Evolutionary conservation across 2,888 invertebrate species (phyloP).

Genomic region (Microctonus brassicae): DNA sequence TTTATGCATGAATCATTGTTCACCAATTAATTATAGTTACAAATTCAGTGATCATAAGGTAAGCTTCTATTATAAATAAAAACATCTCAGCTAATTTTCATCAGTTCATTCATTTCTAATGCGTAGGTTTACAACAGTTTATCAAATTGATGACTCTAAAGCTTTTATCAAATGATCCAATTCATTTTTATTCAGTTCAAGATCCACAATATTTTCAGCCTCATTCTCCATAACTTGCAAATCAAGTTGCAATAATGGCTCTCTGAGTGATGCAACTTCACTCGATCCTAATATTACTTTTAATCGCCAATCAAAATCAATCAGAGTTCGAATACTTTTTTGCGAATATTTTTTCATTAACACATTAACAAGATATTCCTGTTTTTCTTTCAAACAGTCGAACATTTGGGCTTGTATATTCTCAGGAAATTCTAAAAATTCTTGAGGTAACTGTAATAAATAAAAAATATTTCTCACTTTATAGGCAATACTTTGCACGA

Average conservation of each 20-base stretch:
- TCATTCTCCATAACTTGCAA: slow-evolving; percentile 59
- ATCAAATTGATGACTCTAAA: slow-evolving; percentile 48
- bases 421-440: slow-evolving; percentile 60
- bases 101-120: slow-evolving; percentile 42
- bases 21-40: not conserved
- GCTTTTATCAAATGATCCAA: slow-evolving; percentile 59
- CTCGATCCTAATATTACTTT: slow-evolving; percentile 73
- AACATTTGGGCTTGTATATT: slow-evolving; percentile 54
- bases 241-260: slow-evolving; percentile 71
- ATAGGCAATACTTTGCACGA: not conserved
- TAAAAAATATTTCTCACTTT: slow-evolving; percentile 11
- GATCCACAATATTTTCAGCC: slow-evolving; percentile 47
- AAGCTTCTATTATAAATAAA: not conserved
- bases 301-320: slow-evolving; percentile 72
- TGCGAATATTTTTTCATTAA: slow-evolving; percentile 57
- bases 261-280: slow-evolving; percentile 68
- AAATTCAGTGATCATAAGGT: not conserved
- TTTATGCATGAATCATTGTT: slow-evolving; percentile 38
- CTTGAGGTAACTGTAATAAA: slow-evolving; percentile 58
- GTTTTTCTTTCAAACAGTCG: slow-evolving; percentile 56
- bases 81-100: slow-evolving; percentile 25
- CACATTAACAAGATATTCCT: slow-evolving; percentile 55
- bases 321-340: slow-evolving; percentile 63
- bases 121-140: slow-evolving; percentile 5
- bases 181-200: slow-evolving; percentile 62